Percentiles rank a stretch among this genome's conserved stretches.
These are phyloP conservation scores for Eonycteris spelaea DNA, from an alignment of 2,113 vertebrate genomes.

Conservation along the genomic window DNA sequence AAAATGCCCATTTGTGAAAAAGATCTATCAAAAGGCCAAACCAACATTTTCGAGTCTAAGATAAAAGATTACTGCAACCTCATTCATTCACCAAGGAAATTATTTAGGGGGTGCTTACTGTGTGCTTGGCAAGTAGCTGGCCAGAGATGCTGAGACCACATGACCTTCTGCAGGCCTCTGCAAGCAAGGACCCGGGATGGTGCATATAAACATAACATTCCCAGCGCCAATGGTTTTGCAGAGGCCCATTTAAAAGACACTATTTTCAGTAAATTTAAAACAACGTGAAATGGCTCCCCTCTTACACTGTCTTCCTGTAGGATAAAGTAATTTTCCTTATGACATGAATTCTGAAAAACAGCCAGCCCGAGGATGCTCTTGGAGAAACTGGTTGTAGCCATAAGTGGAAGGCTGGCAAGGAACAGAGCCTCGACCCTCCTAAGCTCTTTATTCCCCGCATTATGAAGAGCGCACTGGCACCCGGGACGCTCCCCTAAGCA, in stretches of 20 bases:
- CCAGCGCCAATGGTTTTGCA: background rate
- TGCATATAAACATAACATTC: background rate
- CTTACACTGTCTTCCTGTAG: background rate
- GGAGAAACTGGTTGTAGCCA: background rate
- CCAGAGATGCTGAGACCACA: background rate
- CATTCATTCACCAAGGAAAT: background rate
- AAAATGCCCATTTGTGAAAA: background rate
- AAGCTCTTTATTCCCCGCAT: background rate
- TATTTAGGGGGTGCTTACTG: background rate
- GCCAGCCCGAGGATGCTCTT: background rate
- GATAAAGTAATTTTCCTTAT: background rate
- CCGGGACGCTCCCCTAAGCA: background rate
- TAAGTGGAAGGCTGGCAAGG: background rate
- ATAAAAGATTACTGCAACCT: background rate
- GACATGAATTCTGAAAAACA: background rate
- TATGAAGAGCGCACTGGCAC: background rate
- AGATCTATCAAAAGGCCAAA: background rate
- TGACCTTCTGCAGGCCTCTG: background rate
- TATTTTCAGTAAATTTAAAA: background rate
- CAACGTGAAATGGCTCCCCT: background rate
- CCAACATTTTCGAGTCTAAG: background rate
- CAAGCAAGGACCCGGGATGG: background rate
- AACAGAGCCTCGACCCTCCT: background rate
- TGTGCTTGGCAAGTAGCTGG: background rate
- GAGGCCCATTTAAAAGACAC: background rate